Base-by-base conservation (phyloP, 2,888 invertebrate genomes). In the Podotricha telesiphe region DNA sequence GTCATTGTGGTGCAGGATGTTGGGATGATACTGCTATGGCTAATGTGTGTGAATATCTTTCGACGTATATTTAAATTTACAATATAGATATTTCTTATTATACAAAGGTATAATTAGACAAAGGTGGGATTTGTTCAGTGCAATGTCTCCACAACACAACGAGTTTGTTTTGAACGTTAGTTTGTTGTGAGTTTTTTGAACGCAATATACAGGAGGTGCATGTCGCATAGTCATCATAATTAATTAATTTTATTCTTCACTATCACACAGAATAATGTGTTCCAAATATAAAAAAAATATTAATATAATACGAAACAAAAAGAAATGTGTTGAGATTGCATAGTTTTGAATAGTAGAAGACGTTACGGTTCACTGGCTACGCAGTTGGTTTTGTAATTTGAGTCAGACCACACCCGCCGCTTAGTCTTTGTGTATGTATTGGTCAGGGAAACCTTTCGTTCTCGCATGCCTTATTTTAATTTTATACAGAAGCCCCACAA, bases 371-470 rank as follows among this genome's bases (percentile, higher is more conserved):
- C 68, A 66, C 62, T 64, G 64, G 65, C 68, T 59, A 40, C 53
- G 65, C 73, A 73, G 74, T 73, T 73, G 74, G 71, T 63, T 68
- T 55, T 67, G 77, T 77, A 79, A 83, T 76, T 72, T 67, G 80
- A 79, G 73, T 76, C 70, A 68, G 65, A 74, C 75, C 77, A 73
- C 78, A 76, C 76, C 76, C 76, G 76, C 75, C 76, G 71, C 75
- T 74, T 76, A 71, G 70, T 73, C 76, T 78, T 68, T 67, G 74
- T 74, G 70, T 76, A 76, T 77, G 75, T 79, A 80, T 79, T 81
- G 81, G 78, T 81, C 79, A 79, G 82, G 82, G 87, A 91, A 91
- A 87, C 91, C 91, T 86, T 89, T 87, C 84, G 81, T 81, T 76
- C 83, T 80, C 80, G 77, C 72, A 76, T 75, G 77, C 78, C 80